These are phyloP conservation scores for Kryptolebias ocellatus DNA, from an alignment of 2,797 vertebrate species.

Conservation along the genomic window DNA sequence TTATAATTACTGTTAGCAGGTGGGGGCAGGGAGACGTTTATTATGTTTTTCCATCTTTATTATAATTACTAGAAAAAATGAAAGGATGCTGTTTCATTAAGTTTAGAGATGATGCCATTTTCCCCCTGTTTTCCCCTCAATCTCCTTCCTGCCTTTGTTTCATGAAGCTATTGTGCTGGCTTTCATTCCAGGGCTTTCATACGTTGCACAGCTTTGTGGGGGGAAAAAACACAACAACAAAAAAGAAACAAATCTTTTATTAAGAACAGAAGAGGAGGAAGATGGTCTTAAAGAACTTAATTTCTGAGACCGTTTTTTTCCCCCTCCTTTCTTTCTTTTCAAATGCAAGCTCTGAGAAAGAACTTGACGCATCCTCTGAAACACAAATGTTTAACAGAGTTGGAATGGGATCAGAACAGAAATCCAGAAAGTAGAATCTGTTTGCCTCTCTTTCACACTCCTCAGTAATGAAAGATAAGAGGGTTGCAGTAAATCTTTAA, in stretches of 20 bases:
- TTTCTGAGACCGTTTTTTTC: constrained; percentile 71
- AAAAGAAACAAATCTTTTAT: constrained; percentile 79
- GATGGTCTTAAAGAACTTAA: constrained; percentile 82
- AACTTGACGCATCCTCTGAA: constrained; percentile 73
- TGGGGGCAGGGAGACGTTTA: constrained; percentile 99
- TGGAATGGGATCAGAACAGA: constrained; percentile 82
- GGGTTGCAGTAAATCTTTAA: constrained; percentile 81
- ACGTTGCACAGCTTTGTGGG: constrained; percentile 79
- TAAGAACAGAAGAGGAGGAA: constrained; percentile 75
- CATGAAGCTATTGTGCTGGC: constrained; percentile 79
- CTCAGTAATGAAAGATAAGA: constrained; percentile 82
- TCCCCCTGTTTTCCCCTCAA: constrained; percentile 80
- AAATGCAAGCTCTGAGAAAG: constrained; percentile 74
- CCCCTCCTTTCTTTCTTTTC: constrained; percentile 26
- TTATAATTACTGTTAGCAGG: constrained; percentile 99
- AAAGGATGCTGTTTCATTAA: constrained; percentile 99
- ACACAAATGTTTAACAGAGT: constrained; percentile 78
- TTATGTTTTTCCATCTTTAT: constrained; percentile 99
- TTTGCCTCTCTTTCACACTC: constrained; percentile 77
- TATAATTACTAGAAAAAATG: constrained; percentile 99
- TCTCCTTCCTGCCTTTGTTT: constrained; percentile 83
- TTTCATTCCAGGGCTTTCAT: constrained; percentile 83
- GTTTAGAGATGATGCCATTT: constrained; percentile 91
- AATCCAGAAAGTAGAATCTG: constrained; percentile 77
- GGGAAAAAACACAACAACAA: constrained; percentile 65